phyloP scores from a whole-genome alignment of 2,113 vertebrate genomes.

The Sebastes fasciatus region DNA sequence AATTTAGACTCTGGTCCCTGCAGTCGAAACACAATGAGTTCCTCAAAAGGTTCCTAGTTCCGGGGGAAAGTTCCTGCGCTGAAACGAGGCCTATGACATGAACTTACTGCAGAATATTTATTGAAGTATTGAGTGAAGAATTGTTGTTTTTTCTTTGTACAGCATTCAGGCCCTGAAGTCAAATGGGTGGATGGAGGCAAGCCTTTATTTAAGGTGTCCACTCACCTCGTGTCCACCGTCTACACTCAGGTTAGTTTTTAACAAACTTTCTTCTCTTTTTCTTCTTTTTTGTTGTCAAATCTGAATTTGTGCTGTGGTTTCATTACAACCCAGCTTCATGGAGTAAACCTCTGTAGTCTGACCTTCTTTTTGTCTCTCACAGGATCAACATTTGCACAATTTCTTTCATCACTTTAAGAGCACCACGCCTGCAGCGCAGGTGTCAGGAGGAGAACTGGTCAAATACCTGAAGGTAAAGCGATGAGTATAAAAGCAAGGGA shows the following conservation, averaged over 20 bases:
- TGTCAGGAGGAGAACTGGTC: slow-evolving; percentile 91
- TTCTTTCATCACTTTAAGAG: slow-evolving; percentile 98
- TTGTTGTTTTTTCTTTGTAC: slow-evolving; percentile 37
- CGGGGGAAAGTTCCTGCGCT: no score
- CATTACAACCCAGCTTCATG: not conserved
- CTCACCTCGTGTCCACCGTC: slow-evolving; percentile 96
- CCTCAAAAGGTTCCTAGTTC: no score
- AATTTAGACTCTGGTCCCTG: no score
- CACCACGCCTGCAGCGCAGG: slow-evolving; percentile 85
- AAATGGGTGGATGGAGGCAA: slow-evolving; percentile 99
- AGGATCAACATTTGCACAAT: slow-evolving; percentile 99
- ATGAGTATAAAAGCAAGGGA: not conserved
- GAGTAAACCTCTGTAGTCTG: not conserved
- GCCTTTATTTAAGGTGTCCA: slow-evolving; percentile 91
- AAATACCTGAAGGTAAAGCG: slow-evolving; percentile 96
- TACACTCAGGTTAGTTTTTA: slow-evolving; percentile 91
- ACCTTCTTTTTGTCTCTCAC: slow-evolving; percentile 18
- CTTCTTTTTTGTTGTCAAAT: not conserved
- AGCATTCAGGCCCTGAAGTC: slow-evolving; percentile 95
- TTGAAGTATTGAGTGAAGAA: not conserved
- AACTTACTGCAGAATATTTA: not conserved
- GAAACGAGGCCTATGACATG: not conserved
- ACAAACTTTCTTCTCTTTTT: not conserved
- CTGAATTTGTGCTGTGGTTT: not conserved
- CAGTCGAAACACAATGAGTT: no score